A percentile compares a stretch with the other conserved stretches of the same genome.
Conservation (phyloP, 2,888 invertebrate species). For the Agrotis clavis region DNA sequence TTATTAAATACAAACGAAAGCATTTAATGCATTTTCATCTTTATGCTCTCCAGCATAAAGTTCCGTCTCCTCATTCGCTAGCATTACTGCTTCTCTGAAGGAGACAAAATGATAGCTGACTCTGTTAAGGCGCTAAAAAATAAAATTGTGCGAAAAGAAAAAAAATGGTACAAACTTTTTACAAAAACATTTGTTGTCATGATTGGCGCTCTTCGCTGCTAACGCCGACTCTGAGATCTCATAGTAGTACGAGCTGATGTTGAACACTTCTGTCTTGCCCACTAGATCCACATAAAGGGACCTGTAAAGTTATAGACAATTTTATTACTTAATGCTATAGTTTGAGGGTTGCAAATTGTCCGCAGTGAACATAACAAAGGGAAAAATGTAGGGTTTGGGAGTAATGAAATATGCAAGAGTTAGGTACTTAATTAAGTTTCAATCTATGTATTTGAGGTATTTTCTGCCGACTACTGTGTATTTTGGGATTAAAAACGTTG, state of each 20-base stretch:
- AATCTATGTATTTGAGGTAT: too few relatives aligned
- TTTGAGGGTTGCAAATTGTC: not conserved
- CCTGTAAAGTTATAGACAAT: constrained; percentile 69
- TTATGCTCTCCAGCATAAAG: too few relatives aligned
- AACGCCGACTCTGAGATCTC: constrained; percentile 83
- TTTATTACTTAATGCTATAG: constrained; percentile 11
- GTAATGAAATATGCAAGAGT: not conserved
- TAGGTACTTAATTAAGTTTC: not conserved
- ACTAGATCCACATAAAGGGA: constrained; percentile 85
- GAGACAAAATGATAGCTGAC: too few relatives aligned
- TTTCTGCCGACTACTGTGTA: not conserved
- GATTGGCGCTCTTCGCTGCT: constrained; percentile 83
- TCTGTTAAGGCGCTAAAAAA: too few relatives aligned
- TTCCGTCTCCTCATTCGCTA: too few relatives aligned
- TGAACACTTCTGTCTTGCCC: constrained; percentile 80
- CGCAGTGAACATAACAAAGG: not conserved
- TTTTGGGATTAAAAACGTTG: not conserved
- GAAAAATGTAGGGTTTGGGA: constrained; percentile 1
- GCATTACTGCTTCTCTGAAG: too few relatives aligned
- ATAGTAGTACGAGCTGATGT: constrained; percentile 88
- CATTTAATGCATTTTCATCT: too few relatives aligned
- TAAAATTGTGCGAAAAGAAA: not conserved
- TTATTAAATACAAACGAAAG: too few relatives aligned
- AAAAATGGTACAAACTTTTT: constrained; percentile 74
- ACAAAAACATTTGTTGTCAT: constrained; percentile 90